Evolutionary conservation across 2,113 vertebrate species (phyloP).

Genomic region (Synodontis membranacea): DNA sequence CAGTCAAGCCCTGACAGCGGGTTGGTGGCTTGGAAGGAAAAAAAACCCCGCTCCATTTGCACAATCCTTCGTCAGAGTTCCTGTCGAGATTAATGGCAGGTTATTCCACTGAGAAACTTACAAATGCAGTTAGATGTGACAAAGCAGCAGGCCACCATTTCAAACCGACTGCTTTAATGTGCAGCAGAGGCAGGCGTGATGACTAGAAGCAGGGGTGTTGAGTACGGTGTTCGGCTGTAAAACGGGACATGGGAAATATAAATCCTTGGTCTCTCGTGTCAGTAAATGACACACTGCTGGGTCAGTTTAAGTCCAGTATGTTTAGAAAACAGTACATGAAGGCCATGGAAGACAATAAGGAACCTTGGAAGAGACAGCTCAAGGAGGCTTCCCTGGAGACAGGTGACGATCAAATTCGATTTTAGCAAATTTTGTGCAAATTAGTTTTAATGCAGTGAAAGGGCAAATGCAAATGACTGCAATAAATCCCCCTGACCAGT

Average conservation of each 20-base stretch:
- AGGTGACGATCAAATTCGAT: not conserved
- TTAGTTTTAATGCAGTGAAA: not conserved
- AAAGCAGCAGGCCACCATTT: conserved; percentile 7
- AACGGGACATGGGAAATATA: not conserved
- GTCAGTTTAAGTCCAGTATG: not conserved
- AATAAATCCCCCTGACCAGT: not conserved
- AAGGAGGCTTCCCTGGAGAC: not conserved
- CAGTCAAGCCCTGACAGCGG: conserved; percentile 21
- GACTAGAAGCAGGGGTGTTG: not conserved
- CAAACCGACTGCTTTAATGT: not conserved
- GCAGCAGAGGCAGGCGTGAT: not conserved
- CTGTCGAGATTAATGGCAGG: not conserved
- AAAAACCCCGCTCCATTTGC: not conserved
- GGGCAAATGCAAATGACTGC: not conserved
- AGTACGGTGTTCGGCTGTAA: not conserved
- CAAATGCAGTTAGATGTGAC: not conserved
- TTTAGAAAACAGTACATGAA: not conserved
- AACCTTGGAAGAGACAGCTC: not conserved
- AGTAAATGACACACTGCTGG: conserved; percentile 1
- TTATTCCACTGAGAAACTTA: not conserved
- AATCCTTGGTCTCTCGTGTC: conserved; percentile 6
- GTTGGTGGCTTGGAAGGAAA: not conserved
- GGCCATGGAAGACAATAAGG: not conserved
- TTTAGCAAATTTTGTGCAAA: not conserved
- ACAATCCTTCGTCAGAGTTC: conserved; percentile 22